These are phyloP conservation scores for Epinephelus fuscoguttatus DNA, from an alignment of 2,113 vertebrate genomes.

Conservation along the genomic window DNA sequence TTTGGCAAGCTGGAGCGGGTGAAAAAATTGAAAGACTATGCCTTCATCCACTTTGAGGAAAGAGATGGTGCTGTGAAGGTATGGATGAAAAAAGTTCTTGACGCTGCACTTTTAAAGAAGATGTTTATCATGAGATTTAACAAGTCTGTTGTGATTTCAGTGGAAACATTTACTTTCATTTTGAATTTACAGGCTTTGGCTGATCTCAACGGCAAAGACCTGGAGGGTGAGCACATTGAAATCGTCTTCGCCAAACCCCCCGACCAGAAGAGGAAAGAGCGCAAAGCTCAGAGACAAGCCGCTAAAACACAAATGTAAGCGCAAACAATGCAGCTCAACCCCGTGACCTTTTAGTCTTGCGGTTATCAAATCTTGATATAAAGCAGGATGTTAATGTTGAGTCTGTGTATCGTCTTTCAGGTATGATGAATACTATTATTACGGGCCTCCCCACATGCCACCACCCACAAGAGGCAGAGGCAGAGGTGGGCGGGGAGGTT, in stretches of 20 bases:
- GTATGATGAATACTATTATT: constrained; percentile 99
- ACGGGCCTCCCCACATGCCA: constrained; percentile 96
- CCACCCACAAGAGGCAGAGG: constrained; percentile 95
- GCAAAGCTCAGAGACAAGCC: constrained; percentile 99
- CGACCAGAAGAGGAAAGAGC: constrained; percentile 99
- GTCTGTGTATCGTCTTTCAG: constrained; percentile 73
- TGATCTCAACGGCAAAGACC: constrained; percentile 99
- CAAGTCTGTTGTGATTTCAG: neutral
- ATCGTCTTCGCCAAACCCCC: constrained; percentile 99
- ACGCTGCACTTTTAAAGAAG: too few species aligned
- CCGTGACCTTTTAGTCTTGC: neutral
- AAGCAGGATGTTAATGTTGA: constrained; percentile 2
- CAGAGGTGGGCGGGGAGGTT: constrained; percentile 94
- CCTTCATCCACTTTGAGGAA: constrained; percentile 99
- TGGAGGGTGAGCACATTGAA: constrained; percentile 99
- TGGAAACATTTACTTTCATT: neutral
- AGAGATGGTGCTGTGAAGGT: constrained; percentile 98
- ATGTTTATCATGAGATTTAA: neutral
- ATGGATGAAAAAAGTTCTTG: constrained; percentile 12
- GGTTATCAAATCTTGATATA: neutral
- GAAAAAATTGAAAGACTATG: constrained; percentile 99
- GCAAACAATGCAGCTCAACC: neutral
- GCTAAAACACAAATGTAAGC: constrained; percentile 99
- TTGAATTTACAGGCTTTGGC: constrained; percentile 89
- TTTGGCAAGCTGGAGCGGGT: constrained; percentile 98